Conservation (phyloP, 2,888 invertebrate species). For the Coelopa pilipes region DNA sequence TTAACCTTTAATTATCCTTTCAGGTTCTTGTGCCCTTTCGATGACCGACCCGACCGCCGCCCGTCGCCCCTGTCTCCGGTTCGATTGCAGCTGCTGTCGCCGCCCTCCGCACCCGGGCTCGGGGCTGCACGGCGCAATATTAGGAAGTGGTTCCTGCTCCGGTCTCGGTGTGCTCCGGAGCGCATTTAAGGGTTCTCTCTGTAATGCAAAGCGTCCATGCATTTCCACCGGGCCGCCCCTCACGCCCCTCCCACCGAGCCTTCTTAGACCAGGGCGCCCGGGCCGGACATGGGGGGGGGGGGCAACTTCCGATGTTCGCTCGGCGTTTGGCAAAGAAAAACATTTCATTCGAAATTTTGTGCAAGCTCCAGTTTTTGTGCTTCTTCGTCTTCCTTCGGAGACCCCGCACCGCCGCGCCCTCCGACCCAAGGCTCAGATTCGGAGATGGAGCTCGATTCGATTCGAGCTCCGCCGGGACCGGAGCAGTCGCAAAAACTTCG, state of each 20-base stretch:
- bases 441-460: constrained; percentile 21
- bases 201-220: not conserved
- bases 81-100: not conserved
- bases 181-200: not conserved
- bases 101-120: not conserved
- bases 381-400: no score
- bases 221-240: not conserved
- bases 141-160: not conserved
- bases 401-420: no score
- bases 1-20: constrained; percentile 33
- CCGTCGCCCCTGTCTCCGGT: not conserved
- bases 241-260: no score
- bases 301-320: constrained; percentile 10
- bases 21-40: constrained; percentile 1
- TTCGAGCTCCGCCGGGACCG: constrained; percentile 1
- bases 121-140: not conserved
- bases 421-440: not conserved
- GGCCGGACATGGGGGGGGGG: no score
- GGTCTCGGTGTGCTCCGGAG: not conserved
- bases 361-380: constrained; percentile 31
- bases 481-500: constrained; percentile 12
- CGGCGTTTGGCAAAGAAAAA: constrained; percentile 40
- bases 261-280: no score
- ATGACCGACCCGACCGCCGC: no score
- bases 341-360: constrained; percentile 38